Base-by-base conservation (phyloP, 1,140 invertebrate genomes). In the Drosophila miranda region DNA sequence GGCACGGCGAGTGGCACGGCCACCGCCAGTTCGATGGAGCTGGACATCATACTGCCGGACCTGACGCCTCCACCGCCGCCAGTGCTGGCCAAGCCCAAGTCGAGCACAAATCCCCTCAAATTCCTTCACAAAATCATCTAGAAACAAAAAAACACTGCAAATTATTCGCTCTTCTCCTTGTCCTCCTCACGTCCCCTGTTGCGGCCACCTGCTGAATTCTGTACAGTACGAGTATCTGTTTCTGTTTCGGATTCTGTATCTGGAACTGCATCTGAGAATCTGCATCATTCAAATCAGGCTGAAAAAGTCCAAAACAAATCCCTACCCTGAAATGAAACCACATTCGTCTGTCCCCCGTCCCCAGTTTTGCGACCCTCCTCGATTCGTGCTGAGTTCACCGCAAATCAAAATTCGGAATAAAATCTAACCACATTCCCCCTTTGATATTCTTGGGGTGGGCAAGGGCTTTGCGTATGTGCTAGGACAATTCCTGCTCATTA, bases 121-220 rank as follows among this genome's bases (percentile, higher is more conserved):
- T 84, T 84, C 56, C 78, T 84, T 46, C 77, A 84, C 48, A 73
- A 84, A 76, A 84, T 84, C 75, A 64, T 84, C 44, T 84, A 72
- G 55, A 54, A 43, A 41, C 14, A 11, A 45, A 41, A 26, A 11
- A 13, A 13, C 38, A 14, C 5, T 43, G 23, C 42, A 71, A 53
- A 42, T 13, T 9, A 21, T 52, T 51, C 64, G 53, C 63, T 46
- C 23, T 60, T 46, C 60, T 54, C 59, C 43, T n/a, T 19, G 2
- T 19, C 13, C 52, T 26, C 23, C 23, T 26, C 23, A 26, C 4
- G 23, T 26, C 23, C 23, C 23, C 23, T 23, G 3, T 23, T 23
- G 5, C 23, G 23, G 23, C 23, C 52, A 62, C 56, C 60, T 46
- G 60, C 60, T 60, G 13, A 26, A 8, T 9, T 30, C 28, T 30